Evolutionary conservation across 2,888 invertebrate species (phyloP).

Genomic region (Netelia melanura): DNA sequence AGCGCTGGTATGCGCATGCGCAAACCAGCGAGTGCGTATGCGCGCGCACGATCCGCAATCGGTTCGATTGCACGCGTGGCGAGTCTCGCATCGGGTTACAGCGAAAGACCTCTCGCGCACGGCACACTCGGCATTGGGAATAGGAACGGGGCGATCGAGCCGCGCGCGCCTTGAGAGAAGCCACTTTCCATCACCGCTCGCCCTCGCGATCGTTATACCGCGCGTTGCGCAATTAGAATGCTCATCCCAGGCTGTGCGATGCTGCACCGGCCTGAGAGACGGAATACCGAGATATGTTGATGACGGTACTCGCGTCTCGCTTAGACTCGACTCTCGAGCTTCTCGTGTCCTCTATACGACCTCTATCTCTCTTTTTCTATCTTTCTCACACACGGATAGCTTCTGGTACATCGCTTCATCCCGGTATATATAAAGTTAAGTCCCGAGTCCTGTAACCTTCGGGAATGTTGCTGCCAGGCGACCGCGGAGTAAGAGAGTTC

Average conservation of each 20-base stretch:
- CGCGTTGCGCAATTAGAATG: conserved; percentile 69
- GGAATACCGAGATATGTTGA: conserved; percentile 47
- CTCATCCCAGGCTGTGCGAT: conserved; percentile 54
- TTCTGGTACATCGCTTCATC: conserved; percentile 2
- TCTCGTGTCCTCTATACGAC: conserved; percentile 9
- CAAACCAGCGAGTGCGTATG: not conserved
- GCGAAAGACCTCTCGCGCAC: not conserved
- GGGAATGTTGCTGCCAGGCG: conserved; percentile 60
- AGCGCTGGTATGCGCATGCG: not conserved
- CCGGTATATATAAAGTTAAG: conserved; percentile 33
- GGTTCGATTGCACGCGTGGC: conserved; percentile 63
- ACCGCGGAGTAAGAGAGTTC: conserved; percentile 29
- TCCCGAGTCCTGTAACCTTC: conserved; percentile 46
- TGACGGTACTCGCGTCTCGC: conserved; percentile 55
- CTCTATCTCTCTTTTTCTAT: not conserved
- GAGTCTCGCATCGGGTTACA: conserved; percentile 19
- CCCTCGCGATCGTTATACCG: conserved; percentile 58
- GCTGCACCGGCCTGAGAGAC: conserved; percentile 39
- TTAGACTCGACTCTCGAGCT: conserved; percentile 27
- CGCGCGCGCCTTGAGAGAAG: conserved; percentile 28
- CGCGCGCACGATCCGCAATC: conserved; percentile 54
- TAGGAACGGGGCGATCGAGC: conserved; percentile 26
- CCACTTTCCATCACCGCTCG: conserved; percentile 61
- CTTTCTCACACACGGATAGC: not conserved
- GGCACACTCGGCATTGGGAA: conserved; percentile 53